Conservation (phyloP, 2,113 vertebrate species). For the Engraulis encrasicolus region DNA sequence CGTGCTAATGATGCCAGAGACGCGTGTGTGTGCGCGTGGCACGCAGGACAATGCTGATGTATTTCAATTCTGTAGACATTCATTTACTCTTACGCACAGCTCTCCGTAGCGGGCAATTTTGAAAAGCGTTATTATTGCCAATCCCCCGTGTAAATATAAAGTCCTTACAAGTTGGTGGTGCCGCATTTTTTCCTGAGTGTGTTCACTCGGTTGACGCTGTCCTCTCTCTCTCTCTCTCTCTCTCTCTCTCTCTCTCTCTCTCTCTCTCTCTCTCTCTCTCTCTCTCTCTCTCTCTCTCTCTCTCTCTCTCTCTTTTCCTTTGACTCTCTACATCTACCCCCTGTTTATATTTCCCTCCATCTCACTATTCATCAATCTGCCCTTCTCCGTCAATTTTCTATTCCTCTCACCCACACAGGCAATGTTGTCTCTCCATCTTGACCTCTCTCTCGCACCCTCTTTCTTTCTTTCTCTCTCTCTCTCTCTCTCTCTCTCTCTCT, state of each 20-base stretch:
- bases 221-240: not conserved
- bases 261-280: slow-evolving; percentile 4
- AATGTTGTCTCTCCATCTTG: not conserved
- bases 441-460: not conserved
- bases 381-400: too few species aligned
- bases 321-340: not conserved
- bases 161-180: not conserved
- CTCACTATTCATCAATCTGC: too few species aligned
- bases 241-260: not conserved
- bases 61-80: not conserved
- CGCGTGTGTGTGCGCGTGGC: too few species aligned
- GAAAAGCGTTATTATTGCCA: slow-evolving; percentile 8
- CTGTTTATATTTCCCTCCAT: not conserved
- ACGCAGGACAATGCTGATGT: not conserved
- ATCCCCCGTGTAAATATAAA: slow-evolving; percentile 7
- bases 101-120: slow-evolving; percentile 10
- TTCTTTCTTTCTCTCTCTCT: not conserved
- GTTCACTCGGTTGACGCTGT: not conserved
- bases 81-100: slow-evolving; percentile 13
- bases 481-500: not conserved
- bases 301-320: not conserved
- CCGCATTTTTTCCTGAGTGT: not conserved
- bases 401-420: not conserved
- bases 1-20: not conserved
- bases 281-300: too few species aligned